A percentile compares a stretch with the other conserved stretches of the same genome.
Conservation (phyloP, 2,113 vertebrate species). For the Felis catus region DNA sequence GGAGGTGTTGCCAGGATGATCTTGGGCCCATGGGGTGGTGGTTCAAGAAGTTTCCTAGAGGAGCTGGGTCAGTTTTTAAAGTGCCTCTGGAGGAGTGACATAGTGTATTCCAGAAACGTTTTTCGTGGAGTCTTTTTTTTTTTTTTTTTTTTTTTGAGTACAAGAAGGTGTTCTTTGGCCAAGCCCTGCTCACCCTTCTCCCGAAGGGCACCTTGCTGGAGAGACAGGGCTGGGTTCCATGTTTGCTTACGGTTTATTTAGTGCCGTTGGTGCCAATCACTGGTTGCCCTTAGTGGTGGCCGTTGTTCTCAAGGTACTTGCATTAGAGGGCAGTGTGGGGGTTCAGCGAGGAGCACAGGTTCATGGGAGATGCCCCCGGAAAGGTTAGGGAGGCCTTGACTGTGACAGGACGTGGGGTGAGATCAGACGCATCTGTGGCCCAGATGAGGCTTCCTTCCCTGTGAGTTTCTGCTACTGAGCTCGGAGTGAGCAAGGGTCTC, state of each 20-base stretch:
- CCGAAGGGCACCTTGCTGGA: fast-evolving
- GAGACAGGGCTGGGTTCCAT: neutral
- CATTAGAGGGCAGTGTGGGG: fast-evolving
- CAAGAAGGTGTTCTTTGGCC: neutral
- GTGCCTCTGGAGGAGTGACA: neutral
- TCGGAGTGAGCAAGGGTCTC: neutral
- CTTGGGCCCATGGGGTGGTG: fast-evolving
- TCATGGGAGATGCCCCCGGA: fast-evolving
- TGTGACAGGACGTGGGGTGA: fast-evolving
- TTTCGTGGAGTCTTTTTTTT: neutral
- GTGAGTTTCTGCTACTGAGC: neutral
- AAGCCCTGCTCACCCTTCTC: neutral
- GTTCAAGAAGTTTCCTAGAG: neutral
- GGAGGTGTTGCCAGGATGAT: fast-evolving
- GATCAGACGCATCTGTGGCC: fast-evolving
- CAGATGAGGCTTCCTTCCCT: neutral
- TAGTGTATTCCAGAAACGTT: neutral
- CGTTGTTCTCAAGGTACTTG: neutral
- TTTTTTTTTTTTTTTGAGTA: neutral
- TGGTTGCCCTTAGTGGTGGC: neutral
- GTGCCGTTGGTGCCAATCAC: neutral
- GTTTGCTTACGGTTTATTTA: neutral
- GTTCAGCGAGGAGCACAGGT: fast-evolving
- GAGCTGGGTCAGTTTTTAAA: neutral
- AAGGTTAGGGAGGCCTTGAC: neutral